These are phyloP conservation scores for Chionodraco myersi DNA, from an alignment of 2,113 vertebrate species.

Conservation along the genomic window DNA sequence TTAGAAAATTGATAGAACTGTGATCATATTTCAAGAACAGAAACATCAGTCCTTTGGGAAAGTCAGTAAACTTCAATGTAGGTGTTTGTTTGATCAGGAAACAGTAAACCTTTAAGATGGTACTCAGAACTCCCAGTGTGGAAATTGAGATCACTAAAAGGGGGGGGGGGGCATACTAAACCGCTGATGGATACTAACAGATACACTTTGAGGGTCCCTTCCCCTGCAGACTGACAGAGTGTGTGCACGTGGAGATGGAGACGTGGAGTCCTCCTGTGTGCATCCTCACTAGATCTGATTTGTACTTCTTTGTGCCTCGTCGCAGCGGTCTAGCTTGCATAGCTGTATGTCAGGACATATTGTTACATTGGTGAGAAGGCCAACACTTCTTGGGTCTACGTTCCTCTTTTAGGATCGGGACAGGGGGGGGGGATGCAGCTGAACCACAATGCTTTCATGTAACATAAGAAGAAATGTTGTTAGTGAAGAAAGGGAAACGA, in stretches of 20 bases:
- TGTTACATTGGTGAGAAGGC: background rate
- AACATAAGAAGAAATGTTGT: constrained; percentile 8
- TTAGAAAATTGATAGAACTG: background rate
- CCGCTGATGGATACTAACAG: background rate
- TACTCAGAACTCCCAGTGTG: background rate
- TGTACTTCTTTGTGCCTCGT: background rate
- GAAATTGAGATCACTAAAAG: background rate
- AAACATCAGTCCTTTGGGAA: background rate
- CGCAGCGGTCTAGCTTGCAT: background rate
- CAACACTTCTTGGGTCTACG: background rate
- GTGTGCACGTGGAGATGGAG: background rate
- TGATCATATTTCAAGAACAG: background rate
- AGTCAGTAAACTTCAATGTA: too few relatives aligned
- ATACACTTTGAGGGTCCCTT: background rate
- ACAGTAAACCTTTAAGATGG: background rate
- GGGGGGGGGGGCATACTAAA: background rate
- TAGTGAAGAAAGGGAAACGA: constrained; percentile 26
- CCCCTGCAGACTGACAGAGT: background rate
- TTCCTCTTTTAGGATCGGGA: background rate
- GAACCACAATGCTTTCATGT: background rate
- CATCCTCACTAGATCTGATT: constrained; percentile 1
- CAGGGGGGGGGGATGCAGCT: background rate
- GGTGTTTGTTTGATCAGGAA: background rate
- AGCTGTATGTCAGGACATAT: background rate
- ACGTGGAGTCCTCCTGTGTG: constrained; percentile 2